phyloP scores from a whole-genome alignment of 2,797 vertebrate species.

The Brachyrhaphis roseni region DNA sequence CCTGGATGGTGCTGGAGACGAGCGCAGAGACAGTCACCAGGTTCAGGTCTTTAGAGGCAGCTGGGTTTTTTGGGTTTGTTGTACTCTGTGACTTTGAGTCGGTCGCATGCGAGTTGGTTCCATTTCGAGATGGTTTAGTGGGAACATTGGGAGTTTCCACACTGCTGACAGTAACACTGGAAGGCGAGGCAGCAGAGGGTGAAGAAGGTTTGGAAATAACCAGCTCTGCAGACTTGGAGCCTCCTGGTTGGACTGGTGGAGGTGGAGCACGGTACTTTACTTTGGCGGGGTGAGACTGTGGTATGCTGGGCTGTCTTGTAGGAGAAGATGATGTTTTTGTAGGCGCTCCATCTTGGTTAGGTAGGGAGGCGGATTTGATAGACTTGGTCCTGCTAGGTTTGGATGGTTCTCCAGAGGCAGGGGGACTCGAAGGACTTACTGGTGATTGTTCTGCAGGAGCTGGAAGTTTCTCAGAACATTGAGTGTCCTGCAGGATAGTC shows the following conservation, averaged over 20 bases:
- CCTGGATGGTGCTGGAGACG: slow-evolving; percentile 66
- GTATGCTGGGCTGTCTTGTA: not conserved
- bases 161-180: slow-evolving; percentile 8
- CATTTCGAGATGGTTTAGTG: slow-evolving; percentile 43
- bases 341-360: slow-evolving; percentile 43
- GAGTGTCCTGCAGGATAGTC: slow-evolving; percentile 57
- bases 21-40: slow-evolving; percentile 65
- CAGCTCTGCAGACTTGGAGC: not conserved
- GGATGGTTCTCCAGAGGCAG: slow-evolving; percentile 12
- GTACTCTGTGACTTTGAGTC: slow-evolving; percentile 32
- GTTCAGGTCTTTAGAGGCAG: slow-evolving; percentile 26
- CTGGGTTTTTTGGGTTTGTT: slow-evolving; percentile 7
- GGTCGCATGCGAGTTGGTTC: slow-evolving; percentile 25
- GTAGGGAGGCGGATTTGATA: slow-evolving; percentile 61
- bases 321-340: slow-evolving; percentile 16
- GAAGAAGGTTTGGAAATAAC: slow-evolving; percentile 33
- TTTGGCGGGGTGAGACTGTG: slow-evolving; percentile 31
- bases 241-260: slow-evolving; percentile 49
- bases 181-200: slow-evolving; percentile 19
- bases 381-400: slow-evolving; percentile 51
- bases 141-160: slow-evolving; percentile 14
- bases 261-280: slow-evolving; percentile 69
- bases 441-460: slow-evolving; percentile 10
- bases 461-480: slow-evolving; percentile 17
- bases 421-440: not conserved